Evolutionary conservation across 2,113 vertebrate genomes (phyloP).

Genomic region (Myrmecobius fasciatus): DNA sequence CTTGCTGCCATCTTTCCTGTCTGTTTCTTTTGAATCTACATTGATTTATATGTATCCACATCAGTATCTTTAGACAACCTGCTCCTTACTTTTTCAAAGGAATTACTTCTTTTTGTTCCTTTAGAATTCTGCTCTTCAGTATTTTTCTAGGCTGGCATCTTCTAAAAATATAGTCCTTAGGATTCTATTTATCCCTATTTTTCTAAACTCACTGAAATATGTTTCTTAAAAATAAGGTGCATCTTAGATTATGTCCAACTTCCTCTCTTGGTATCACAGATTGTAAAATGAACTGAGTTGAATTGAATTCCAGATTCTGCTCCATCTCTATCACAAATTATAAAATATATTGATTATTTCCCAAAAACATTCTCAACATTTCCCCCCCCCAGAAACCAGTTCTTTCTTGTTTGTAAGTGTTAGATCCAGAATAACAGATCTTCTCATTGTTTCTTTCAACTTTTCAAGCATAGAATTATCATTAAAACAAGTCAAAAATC

Average conservation of each 20-base stretch:
- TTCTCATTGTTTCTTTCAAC: not conserved
- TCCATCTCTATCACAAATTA: not conserved
- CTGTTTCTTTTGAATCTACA: not conserved
- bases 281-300: not conserved
- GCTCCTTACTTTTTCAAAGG: not conserved
- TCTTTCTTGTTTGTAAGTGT: not conserved
- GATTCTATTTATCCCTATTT: not conserved
- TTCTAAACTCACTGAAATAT: not conserved
- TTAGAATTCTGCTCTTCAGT: not conserved
- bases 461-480: not conserved
- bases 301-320: not conserved
- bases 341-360: not conserved
- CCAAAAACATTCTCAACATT: not conserved
- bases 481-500: not conserved
- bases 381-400: not conserved
- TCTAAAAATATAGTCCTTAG: not conserved
- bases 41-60: not conserved
- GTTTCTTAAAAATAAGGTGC: not conserved
- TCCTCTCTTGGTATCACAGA: not conserved
- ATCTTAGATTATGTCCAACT: not conserved
- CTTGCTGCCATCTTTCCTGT: not conserved
- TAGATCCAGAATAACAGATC: not conserved
- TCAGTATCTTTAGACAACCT: not conserved
- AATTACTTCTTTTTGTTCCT: not conserved
- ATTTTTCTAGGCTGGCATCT: not conserved